Evolutionary conservation across 2,888 invertebrate genomes (phyloP).

Genomic region (Lottia gigantea): DNA sequence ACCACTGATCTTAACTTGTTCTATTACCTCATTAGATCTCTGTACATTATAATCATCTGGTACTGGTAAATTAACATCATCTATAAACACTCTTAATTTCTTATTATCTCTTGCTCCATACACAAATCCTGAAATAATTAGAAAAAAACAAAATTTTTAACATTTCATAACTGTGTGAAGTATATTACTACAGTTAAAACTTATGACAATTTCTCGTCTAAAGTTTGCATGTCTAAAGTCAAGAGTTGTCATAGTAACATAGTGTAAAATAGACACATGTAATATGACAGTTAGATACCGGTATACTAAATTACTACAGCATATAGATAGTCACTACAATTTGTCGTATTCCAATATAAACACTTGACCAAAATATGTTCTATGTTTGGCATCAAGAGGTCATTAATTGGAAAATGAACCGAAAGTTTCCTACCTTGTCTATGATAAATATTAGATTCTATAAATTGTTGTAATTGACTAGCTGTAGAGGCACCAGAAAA

Average conservation of each 20-base stretch:
- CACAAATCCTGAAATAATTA: slow-evolving; percentile 60
- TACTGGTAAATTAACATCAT: slow-evolving; percentile 66
- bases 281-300: too few species aligned
- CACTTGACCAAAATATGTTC: too few species aligned
- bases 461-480: slow-evolving; percentile 64
- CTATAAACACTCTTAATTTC: slow-evolving; percentile 66
- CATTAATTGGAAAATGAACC: too few species aligned
- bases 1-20: too few species aligned
- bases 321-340: too few species aligned
- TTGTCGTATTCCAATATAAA: too few species aligned
- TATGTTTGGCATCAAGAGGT: too few species aligned
- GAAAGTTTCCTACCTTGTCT: slow-evolving; percentile 54
- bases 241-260: too few species aligned
- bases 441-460: slow-evolving; percentile 67
- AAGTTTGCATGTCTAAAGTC: too few species aligned
- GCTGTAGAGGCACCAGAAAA: slow-evolving; percentile 66
- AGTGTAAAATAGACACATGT: too few species aligned
- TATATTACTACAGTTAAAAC: not conserved
- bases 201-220: too few species aligned
- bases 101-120: slow-evolving; percentile 68
- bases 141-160: not conserved
- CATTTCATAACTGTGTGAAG: not conserved
- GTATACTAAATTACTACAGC: too few species aligned
- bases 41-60: slow-evolving; percentile 62
- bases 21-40: slow-evolving; percentile 62